Evolutionary conservation across 2,797 vertebrate species (phyloP).

Genomic region (Sternarchorhynchus goeldii): DNA sequence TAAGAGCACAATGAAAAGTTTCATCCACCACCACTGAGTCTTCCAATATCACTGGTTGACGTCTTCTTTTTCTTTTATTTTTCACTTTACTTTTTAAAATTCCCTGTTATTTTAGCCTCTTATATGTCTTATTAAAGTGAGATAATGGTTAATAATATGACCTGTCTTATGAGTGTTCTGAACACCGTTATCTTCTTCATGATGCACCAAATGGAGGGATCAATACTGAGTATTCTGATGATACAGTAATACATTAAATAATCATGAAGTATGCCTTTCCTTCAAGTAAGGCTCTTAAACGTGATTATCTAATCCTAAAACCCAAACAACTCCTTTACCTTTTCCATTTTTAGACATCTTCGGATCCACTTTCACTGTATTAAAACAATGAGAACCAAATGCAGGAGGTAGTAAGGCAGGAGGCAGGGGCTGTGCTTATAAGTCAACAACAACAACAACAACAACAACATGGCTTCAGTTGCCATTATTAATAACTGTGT

Average conservation of each 20-base stretch:
- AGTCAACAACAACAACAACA: too few species aligned
- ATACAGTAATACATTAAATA: slow-evolving; percentile 11
- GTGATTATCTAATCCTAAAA: not conserved
- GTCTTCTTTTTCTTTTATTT: not conserved
- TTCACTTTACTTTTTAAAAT: not conserved
- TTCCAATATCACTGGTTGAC: not conserved
- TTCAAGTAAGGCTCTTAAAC: not conserved
- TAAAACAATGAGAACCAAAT: not conserved
- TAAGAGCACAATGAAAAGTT: slow-evolving; percentile 55
- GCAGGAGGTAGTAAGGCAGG: not conserved
- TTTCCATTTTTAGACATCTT: slow-evolving; percentile 64
- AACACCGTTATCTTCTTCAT: not conserved
- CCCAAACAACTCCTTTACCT: slow-evolving; percentile 68
- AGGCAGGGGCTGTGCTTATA: too few species aligned
- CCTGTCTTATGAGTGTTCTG: not conserved
- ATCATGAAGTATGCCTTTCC: not conserved
- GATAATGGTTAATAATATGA: not conserved
- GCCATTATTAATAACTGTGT: too few species aligned
- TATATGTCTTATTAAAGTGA: not conserved
- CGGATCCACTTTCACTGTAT: slow-evolving; percentile 44
- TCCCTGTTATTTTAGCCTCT: too few species aligned
- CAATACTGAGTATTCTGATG: slow-evolving; percentile 3
- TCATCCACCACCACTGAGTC: too few species aligned
- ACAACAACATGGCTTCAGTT: too few species aligned
- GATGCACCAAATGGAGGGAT: not conserved